Evolutionary conservation across 2,113 vertebrate species (phyloP), one percentile per base, ranked within the genome.

Genomic region (Rhea pennata): DNA sequence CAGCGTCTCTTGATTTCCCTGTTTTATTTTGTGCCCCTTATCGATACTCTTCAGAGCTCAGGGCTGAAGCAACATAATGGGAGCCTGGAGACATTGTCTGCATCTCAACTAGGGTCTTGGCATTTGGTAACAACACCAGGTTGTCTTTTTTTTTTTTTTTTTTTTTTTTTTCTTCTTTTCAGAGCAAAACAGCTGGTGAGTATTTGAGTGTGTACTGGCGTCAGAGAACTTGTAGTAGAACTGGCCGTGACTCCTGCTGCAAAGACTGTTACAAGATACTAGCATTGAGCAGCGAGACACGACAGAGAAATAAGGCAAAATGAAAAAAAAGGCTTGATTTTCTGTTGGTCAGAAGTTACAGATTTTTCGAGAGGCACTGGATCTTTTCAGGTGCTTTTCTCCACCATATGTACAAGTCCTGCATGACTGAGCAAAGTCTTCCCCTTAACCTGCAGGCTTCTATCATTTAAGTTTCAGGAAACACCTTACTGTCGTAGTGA

Each of bases 21-120:
- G 89, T 93, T 97, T 96, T 94, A 78, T 97, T 95, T 86, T 93
- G 85, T 93, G 77, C 67, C 85, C 92, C 92, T 96, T 97, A 97
- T 93, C 92, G 46, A 95, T 96, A 90, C 87, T 96, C 88, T 94
- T 95, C 94, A 96, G 94, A 97, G 93, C 91, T 88, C 91, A 46
- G 88, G 88, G 89, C 94, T 97, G 88, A 75, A 39, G 73, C 87
- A 66, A 67, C 92, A 97, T 93, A 97, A 97, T 93, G 93, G 89
- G 93, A 97, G 95, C 88, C 87, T 93, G 74, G 96, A 96, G 91
- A 88, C 92, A 94, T 79, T 78, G 87, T 95, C 91, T 95, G 86
- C 89, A 92, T 97, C 96, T 97, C 93, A 91, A 70, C 71, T 75
- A 97, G 90, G 94, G 96, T 92, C 93, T 96, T 96, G 95, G 96